Evolutionary conservation across 2,113 vertebrate species (phyloP).

Genomic region (Rhegmatorhina hoffmannsi): DNA sequence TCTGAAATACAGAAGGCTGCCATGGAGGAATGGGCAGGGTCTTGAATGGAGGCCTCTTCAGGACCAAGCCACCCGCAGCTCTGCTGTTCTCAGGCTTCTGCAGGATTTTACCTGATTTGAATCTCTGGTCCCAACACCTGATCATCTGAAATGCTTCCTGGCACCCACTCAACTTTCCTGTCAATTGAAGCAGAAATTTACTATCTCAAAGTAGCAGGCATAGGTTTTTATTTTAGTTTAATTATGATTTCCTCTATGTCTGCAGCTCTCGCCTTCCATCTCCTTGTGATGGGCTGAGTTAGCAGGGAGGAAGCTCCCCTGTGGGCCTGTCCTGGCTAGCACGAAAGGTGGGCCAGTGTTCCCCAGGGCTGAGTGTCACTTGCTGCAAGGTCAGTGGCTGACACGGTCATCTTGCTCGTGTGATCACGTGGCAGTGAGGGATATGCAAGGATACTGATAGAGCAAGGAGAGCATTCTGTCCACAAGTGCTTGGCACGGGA

Average conservation of each 20-base stretch:
- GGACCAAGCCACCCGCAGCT: neutral
- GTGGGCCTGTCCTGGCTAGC: neutral
- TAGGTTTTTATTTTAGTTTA: neutral
- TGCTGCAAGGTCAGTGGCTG: neutral
- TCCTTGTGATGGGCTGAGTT: neutral
- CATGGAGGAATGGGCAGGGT: rapidly evolving
- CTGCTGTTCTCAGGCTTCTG: neutral
- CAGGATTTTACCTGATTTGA: neutral
- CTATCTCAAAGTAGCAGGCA: neutral
- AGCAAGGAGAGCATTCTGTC: neutral
- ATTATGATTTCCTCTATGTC: neutral
- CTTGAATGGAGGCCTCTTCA: neutral
- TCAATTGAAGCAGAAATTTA: neutral
- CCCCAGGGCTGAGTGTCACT: neutral
- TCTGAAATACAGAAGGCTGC: neutral
- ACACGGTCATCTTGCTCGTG: neutral
- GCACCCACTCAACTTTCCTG: neutral
- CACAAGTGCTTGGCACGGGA: neutral
- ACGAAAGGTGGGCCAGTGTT: neutral
- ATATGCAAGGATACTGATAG: neutral
- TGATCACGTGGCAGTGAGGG: neutral
- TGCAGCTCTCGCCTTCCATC: neutral
- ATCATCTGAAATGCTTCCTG: neutral
- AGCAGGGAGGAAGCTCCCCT: neutral
- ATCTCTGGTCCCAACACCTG: neutral